Evolutionary conservation across 2,797 vertebrate genomes (phyloP).

Genomic region (Cryptoprocta ferox): DNA sequence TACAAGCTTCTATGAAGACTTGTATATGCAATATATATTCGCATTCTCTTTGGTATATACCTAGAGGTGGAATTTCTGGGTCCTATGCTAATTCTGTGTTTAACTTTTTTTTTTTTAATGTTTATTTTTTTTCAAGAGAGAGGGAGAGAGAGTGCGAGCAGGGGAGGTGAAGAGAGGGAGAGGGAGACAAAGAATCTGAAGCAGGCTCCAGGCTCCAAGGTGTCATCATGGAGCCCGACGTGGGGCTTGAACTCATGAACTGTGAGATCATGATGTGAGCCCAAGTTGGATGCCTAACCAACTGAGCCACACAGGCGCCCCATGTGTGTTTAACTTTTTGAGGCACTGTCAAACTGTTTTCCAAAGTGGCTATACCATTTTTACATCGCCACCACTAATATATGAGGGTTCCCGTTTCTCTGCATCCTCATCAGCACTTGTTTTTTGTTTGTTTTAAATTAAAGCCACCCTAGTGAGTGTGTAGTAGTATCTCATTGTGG

Average conservation of each 20-base stretch:
- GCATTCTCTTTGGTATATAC: not conserved
- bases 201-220: too few relatives aligned
- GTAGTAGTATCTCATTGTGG: not conserved
- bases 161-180: too few relatives aligned
- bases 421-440: not conserved
- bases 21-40: too few relatives aligned
- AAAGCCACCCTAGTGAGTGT: not conserved
- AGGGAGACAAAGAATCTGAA: too few relatives aligned
- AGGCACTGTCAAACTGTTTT: not conserved
- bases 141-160: too few relatives aligned
- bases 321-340: not conserved
- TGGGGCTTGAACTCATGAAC: too few relatives aligned
- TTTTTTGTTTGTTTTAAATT: not conserved
- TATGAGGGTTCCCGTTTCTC: constrained; percentile 11
- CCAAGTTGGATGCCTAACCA: too few relatives aligned
- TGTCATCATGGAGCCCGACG: too few relatives aligned
- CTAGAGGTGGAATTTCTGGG: not conserved
- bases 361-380: not conserved
- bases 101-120: not conserved
- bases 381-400: constrained; percentile 1
- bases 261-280: too few relatives aligned
- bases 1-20: not conserved
- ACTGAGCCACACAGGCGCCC: too few relatives aligned
- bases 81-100: constrained; percentile 6
- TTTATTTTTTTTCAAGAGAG: too few relatives aligned